phyloP scores from a whole-genome alignment of 2,113 vertebrate genomes.

The Addax nasomaculatus region DNA sequence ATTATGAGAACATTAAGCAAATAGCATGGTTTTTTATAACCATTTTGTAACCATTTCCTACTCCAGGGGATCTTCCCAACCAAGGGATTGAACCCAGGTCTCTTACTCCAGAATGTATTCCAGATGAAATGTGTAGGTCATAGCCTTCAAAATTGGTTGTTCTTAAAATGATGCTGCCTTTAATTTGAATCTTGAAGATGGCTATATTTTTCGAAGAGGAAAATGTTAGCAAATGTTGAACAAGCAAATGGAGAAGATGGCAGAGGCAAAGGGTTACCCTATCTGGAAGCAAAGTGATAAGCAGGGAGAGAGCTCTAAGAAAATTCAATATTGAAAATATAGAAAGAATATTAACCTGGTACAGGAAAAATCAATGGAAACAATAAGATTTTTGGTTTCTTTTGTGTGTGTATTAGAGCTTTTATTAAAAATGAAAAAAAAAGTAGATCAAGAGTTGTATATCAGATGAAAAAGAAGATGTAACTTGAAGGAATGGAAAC shows the following conservation, averaged over 20 bases:
- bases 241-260: neutral
- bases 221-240: slow-evolving; percentile 1
- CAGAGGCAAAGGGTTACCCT: neutral
- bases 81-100: neutral
- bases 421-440: slow-evolving; percentile 53
- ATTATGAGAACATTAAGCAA: slow-evolving; percentile 10
- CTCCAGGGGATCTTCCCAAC: neutral
- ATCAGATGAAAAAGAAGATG: neutral
- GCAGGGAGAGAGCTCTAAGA: neutral
- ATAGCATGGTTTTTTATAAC: neutral
- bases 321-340: slow-evolving; percentile 38
- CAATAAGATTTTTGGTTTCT: slow-evolving; percentile 12
- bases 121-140: neutral
- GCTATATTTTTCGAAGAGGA: neutral
- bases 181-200: neutral
- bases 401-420: slow-evolving; percentile 28
- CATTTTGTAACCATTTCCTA: neutral
- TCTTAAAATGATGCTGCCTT: neutral
- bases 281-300: slow-evolving; percentile 39
- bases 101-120: neutral
- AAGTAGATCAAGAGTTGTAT: neutral
- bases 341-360: slow-evolving; percentile 60
- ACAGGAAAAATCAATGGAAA: slow-evolving; percentile 64
- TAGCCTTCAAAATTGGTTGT: neutral
- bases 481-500: neutral